phyloP scores from a whole-genome alignment of 2,797 vertebrate species.

The Enteromius afrohamiltoni region DNA sequence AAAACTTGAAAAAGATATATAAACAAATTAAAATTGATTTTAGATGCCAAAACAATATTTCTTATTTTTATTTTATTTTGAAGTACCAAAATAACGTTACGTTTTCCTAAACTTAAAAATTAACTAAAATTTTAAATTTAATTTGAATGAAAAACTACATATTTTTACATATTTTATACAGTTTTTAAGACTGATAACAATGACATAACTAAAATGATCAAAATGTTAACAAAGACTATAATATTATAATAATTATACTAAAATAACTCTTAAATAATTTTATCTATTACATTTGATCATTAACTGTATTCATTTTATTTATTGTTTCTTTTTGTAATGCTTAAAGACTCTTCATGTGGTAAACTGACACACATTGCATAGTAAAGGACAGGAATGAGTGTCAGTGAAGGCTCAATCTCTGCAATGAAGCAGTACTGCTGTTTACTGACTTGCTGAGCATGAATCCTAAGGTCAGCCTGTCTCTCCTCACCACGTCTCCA shows the following conservation, averaged over 20 bases:
- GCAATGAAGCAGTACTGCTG: neutral
- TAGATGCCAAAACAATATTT: neutral
- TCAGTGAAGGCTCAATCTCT: neutral
- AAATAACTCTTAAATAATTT: neutral
- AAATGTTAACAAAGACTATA: neutral
- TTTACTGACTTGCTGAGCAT: constrained; percentile 35
- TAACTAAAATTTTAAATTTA: neutral
- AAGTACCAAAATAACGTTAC: neutral
- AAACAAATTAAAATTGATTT: neutral
- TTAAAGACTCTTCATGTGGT: neutral
- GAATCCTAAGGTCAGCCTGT: constrained; percentile 41
- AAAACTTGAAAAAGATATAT: neutral
- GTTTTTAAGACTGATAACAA: neutral
- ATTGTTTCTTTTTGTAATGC: neutral
- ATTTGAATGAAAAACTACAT: neutral
- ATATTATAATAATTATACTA: neutral
- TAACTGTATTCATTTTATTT: neutral
- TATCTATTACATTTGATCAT: neutral
- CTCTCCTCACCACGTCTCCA: constrained; percentile 12
- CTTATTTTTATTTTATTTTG: neutral
- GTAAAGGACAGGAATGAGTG: neutral
- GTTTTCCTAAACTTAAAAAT: too few relatives aligned
- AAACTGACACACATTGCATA: neutral
- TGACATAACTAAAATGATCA: neutral
- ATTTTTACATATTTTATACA: neutral